A percentile compares a stretch with the other conserved stretches of the same genome.
phyloP scores from a whole-genome alignment of 2,113 vertebrate genomes.

The Tetrax tetrax region DNA sequence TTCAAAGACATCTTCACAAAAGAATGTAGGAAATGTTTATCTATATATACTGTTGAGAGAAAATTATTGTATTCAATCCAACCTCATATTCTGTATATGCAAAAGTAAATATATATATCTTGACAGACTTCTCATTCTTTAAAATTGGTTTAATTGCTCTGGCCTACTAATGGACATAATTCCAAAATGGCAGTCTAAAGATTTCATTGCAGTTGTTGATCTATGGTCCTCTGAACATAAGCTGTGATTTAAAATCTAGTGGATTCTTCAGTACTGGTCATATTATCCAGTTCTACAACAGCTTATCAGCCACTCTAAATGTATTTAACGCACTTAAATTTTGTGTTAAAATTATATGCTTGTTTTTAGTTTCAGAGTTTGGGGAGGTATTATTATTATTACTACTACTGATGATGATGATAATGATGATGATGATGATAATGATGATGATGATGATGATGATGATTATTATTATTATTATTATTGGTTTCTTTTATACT shows the following conservation, averaged over 20 bases:
- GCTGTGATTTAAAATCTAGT: background rate
- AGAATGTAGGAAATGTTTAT: background rate
- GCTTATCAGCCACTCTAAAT: background rate
- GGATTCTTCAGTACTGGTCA: background rate
- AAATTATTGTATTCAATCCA: background rate
- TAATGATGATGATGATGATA: no score
- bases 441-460: no score
- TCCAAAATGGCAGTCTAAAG: background rate
- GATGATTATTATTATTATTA: background rate
- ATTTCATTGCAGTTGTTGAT: background rate
- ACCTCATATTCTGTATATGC: background rate
- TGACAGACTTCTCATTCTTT: background rate
- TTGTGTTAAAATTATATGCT: background rate
- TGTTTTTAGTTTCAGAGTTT: background rate
- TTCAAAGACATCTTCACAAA: slow-evolving; percentile 67
- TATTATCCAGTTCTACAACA: background rate
- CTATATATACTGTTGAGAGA: background rate
- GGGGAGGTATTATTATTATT: no score
- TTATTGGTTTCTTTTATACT: background rate
- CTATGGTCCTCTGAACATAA: background rate
- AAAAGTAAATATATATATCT: background rate
- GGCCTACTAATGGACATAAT: background rate
- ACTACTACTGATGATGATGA: no score
- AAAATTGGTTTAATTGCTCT: background rate
- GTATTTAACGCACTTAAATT: background rate